These are phyloP conservation scores for Eupsittula cactorum DNA, from an alignment of 2,113 vertebrate genomes.

Conservation along the genomic window DNA sequence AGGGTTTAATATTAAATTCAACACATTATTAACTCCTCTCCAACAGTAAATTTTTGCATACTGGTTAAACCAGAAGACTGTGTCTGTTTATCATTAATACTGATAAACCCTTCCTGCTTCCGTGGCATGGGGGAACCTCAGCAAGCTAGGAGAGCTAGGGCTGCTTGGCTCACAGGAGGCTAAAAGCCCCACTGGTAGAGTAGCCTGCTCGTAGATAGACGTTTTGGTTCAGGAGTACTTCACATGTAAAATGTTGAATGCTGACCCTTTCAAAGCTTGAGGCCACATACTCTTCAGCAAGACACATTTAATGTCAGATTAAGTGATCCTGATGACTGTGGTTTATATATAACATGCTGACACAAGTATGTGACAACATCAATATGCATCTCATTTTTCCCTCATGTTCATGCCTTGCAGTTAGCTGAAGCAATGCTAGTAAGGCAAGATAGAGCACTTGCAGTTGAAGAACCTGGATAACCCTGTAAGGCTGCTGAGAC, in stretches of 20 bases:
- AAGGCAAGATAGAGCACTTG: background rate
- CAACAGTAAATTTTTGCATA: background rate
- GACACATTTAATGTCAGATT: background rate
- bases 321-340: background rate
- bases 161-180: background rate
- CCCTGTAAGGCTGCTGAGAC: background rate
- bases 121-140: background rate
- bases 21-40: slow-evolving; percentile 7
- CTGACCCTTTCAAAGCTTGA: background rate
- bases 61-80: background rate
- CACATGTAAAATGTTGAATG: background rate
- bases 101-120: background rate
- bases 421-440: background rate
- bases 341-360: background rate
- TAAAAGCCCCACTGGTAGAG: background rate
- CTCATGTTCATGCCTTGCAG: background rate
- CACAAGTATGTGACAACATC: background rate
- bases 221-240: background rate
- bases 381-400: background rate
- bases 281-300: background rate
- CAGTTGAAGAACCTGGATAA: background rate
- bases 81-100: slow-evolving; percentile 37
- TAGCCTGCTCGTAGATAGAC: background rate
- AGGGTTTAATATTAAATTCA: slow-evolving; percentile 49
- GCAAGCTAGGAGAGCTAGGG: background rate